These are phyloP conservation scores for Miichthys miiuy DNA, from an alignment of 2,797 vertebrate species.

Conservation along the genomic window DNA sequence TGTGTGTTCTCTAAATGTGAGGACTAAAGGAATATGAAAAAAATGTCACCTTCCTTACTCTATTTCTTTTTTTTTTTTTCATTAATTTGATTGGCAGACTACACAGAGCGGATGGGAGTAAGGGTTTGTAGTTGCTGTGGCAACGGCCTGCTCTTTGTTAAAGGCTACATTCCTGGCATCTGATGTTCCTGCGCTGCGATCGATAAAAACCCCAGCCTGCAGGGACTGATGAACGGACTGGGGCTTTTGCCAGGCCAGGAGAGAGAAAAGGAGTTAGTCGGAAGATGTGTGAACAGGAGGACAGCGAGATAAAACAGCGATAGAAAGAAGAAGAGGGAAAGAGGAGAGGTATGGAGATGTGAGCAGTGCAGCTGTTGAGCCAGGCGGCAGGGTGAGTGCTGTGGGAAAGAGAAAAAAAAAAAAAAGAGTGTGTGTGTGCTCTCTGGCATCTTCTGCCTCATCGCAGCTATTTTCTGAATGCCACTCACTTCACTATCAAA, in stretches of 20 bases:
- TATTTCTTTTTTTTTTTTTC: constrained; percentile 50
- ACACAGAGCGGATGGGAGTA: constrained; percentile 78
- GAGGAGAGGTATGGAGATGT: constrained; percentile 56
- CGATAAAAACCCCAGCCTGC: constrained; percentile 77
- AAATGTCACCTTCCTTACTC: constrained; percentile 51
- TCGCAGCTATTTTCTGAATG: constrained; percentile 68
- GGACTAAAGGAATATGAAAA: constrained; percentile 50
- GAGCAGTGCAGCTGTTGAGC: constrained; percentile 58
- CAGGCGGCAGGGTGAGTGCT: constrained; percentile 64
- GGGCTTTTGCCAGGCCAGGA: constrained; percentile 66
- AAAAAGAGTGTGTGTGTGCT: neutral
- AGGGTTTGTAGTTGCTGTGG: constrained; percentile 86
- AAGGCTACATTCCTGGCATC: constrained; percentile 83
- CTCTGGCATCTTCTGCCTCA: constrained; percentile 52
- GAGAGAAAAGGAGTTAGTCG: constrained; percentile 60
- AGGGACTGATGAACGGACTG: constrained; percentile 72
- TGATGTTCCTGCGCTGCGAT: constrained; percentile 81
- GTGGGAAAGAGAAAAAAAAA: constrained; percentile 30
- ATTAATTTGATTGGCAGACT: constrained; percentile 85
- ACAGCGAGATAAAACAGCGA: constrained; percentile 58
- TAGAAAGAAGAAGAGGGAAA: constrained; percentile 35
- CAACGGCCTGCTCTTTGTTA: constrained; percentile 85
- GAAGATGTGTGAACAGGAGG: constrained; percentile 64
- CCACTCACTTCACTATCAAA: constrained; percentile 72
- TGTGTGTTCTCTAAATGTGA: constrained; percentile 28